Evolutionary conservation across 2,797 vertebrate genomes (phyloP), one percentile per base, ranked within the genome.

Genomic region (Natrix natrix): DNA sequence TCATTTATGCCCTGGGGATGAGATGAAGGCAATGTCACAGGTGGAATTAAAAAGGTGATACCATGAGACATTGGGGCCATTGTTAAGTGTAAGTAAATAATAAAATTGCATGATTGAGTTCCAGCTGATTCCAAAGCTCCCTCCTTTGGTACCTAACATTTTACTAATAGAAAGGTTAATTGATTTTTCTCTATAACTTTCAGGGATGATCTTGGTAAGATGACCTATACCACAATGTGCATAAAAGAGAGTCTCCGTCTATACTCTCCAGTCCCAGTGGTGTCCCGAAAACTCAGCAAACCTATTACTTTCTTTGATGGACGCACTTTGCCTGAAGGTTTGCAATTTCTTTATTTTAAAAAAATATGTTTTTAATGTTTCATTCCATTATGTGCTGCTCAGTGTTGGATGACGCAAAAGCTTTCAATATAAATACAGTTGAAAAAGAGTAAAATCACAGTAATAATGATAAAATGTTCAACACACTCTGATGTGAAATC

Each of bases 161-260:
- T 78, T 20, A 78, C 37, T 12, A 43, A 43, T 43, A 83, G 20
- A 83, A 83, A 22, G 8, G 1, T 83, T 48, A 83, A 83, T 48
- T 48, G 74, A 43, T 48, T 83, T 83, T 48, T 48, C 20, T 83
- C 20, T 83, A 22, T 83, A 83, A 24, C 74, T 54, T 89, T 59
- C 91, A 98, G 98, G 98, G 98, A 98, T 28, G 97, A 98, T 95
- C 97, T 99, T 3, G 97, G 91, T 95, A 98, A 98, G 96, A 97
- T 99, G 74, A 97, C 98, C 1, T 98, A 98, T 92, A 98, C 98
- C 20, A 98, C 98, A 24, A 98, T 98, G 98, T 98, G 98, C 93
- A 98, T 99, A 87, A 98, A 98, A 94, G 98, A 98, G 94, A 97
- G 96, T 2, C 97, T 98, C 20, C 98, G 98, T 10, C 94, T 98